phyloP scores from a whole-genome alignment of 2,888 invertebrate species.

The Ischnura elegans region DNA sequence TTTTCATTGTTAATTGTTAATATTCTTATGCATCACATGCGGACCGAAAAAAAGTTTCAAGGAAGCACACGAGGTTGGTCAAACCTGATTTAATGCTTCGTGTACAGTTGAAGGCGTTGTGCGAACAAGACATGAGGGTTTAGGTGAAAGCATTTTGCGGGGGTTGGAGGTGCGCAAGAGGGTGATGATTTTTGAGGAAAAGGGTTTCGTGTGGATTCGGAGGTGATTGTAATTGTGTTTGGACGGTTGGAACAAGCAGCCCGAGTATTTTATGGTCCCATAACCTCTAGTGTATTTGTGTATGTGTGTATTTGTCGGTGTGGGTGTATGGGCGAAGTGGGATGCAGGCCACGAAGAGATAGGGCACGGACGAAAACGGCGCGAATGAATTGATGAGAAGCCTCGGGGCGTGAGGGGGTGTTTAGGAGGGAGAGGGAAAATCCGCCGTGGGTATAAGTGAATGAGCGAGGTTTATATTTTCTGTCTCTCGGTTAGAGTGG shows the following conservation, averaged over 20 bases:
- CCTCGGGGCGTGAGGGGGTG: not conserved
- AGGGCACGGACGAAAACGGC: conserved; percentile 35
- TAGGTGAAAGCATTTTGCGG: too few relatives aligned
- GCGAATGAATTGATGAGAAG: not conserved
- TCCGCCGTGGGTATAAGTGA: not conserved
- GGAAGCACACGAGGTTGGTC: too few relatives aligned
- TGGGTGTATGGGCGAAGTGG: not conserved
- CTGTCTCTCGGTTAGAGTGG: not conserved
- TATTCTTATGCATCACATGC: too few relatives aligned
- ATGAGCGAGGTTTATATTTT: not conserved
- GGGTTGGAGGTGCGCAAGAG: not conserved
- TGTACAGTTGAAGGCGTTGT: too few relatives aligned
- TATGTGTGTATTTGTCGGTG: not conserved
- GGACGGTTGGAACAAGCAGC: not conserved
- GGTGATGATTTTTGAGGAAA: not conserved
- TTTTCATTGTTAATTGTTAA: too few relatives aligned
- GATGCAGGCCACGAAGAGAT: not conserved
- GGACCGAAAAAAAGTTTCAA: too few relatives aligned
- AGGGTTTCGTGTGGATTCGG: not conserved
- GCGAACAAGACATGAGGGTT: too few relatives aligned
- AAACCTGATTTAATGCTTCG: too few relatives aligned
- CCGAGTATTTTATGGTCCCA: conserved; percentile 1
- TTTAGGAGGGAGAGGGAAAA: not conserved
- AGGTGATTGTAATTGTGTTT: not conserved
- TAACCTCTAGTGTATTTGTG: not conserved